Percentiles rank a stretch among this genome's conserved stretches.
These are phyloP conservation scores for Pycnonotus jocosus DNA, from an alignment of 2,113 vertebrate genomes.

Conservation along the genomic window DNA sequence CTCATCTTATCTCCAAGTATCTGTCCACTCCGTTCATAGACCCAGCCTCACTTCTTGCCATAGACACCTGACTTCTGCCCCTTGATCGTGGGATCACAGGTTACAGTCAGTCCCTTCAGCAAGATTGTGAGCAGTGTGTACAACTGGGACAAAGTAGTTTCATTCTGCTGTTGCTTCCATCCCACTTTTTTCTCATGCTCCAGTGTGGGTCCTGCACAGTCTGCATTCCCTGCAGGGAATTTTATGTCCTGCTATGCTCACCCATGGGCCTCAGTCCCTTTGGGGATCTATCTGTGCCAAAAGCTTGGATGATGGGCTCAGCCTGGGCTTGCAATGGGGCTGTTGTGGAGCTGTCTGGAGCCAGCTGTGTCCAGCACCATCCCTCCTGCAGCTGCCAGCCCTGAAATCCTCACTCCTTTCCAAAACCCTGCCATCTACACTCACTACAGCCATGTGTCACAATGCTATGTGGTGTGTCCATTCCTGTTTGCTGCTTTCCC, in stretches of 20 bases:
- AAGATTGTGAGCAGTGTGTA: background rate
- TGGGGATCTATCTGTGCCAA: background rate
- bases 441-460: no score
- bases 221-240: background rate
- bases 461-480: fast-evolving
- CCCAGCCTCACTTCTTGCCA: background rate
- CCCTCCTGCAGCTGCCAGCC: background rate
- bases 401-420: background rate
- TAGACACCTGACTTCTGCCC: background rate
- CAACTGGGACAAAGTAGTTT: background rate
- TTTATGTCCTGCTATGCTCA: background rate
- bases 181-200: background rate
- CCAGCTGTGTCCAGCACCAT: fast-evolving
- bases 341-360: background rate
- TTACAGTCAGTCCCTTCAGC: background rate
- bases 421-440: background rate
- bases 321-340: background rate
- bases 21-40: background rate
- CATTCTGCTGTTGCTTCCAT: background rate
- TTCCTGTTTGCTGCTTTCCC: background rate
- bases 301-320: background rate
- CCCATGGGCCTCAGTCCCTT: background rate
- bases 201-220: background rate
- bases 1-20: background rate
- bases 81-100: background rate